These are phyloP conservation scores for Carlito syrichta DNA, from an alignment of 2,113 vertebrate species.

Conservation along the genomic window DNA sequence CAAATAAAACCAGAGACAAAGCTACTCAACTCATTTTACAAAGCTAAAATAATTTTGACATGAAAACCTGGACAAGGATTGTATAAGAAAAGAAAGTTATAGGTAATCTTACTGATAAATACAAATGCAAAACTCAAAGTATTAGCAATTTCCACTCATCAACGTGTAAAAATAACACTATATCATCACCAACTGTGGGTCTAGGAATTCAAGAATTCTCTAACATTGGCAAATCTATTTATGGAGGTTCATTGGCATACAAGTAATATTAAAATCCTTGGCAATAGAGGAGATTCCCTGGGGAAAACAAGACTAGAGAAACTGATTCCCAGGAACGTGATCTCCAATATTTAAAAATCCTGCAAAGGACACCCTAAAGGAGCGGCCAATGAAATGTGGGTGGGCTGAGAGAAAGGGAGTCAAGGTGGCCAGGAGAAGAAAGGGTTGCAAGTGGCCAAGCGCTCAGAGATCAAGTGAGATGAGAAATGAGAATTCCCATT, in stretches of 20 bases:
- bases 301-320: background rate
- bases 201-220: background rate
- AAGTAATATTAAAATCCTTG: background rate
- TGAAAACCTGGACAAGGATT: background rate
- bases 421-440: background rate
- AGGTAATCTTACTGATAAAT: background rate
- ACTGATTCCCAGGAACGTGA: background rate
- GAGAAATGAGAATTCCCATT: background rate
- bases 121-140: background rate
- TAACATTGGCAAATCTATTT: background rate
- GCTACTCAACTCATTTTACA: background rate
- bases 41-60: background rate
- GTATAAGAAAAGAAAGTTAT: background rate
- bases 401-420: background rate
- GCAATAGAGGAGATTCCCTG: background rate
- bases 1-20: background rate
- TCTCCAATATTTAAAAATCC: background rate
- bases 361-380: background rate
- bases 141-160: background rate
- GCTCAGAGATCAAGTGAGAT: background rate
- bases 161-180: background rate
- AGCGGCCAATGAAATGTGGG: background rate
- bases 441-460: background rate
- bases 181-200: background rate
- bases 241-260: background rate